These are phyloP conservation scores for Papilio protenor DNA, from an alignment of 2,888 invertebrate species.

Conservation along the genomic window DNA sequence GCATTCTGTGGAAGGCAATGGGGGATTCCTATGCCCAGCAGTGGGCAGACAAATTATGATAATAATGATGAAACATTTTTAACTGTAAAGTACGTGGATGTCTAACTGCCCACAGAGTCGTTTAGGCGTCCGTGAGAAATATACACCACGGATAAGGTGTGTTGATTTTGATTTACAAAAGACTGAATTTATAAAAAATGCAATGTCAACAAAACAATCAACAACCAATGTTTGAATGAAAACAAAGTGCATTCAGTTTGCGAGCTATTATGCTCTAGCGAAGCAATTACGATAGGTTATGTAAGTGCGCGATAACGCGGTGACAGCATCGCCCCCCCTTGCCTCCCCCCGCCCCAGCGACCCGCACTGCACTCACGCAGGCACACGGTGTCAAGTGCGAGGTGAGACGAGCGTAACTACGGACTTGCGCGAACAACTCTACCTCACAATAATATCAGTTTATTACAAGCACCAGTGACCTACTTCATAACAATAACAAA, in stretches of 20 bases:
- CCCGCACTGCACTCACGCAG: conserved; percentile 9
- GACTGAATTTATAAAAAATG: not conserved
- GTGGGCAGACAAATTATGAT: too few species aligned
- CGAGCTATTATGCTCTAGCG: not conserved
- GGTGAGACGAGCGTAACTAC: not conserved
- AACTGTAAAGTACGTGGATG: too few species aligned
- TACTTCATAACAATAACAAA: not conserved
- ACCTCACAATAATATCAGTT: not conserved
- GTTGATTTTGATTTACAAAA: not conserved
- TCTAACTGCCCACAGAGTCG: too few species aligned
- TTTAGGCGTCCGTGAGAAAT: not conserved
- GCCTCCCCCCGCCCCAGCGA: not conserved
- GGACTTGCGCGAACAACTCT: not conserved
- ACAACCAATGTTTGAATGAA: conserved; percentile 3
- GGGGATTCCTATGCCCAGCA: too few species aligned
- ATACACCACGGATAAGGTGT: not conserved
- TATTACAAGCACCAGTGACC: conserved; percentile 6
- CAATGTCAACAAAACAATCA: not conserved
- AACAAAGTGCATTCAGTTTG: conserved; percentile 16
- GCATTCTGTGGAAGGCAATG: too few species aligned
- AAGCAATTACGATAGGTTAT: conserved; percentile 26
- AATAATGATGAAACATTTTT: too few species aligned
- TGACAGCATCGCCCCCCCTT: conserved; percentile 21
- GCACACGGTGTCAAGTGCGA: conserved; percentile 41
- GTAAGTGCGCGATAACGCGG: conserved; percentile 30